These are phyloP conservation scores for Calyptomena viridis DNA, from an alignment of 2,113 vertebrate species.

Conservation along the genomic window DNA sequence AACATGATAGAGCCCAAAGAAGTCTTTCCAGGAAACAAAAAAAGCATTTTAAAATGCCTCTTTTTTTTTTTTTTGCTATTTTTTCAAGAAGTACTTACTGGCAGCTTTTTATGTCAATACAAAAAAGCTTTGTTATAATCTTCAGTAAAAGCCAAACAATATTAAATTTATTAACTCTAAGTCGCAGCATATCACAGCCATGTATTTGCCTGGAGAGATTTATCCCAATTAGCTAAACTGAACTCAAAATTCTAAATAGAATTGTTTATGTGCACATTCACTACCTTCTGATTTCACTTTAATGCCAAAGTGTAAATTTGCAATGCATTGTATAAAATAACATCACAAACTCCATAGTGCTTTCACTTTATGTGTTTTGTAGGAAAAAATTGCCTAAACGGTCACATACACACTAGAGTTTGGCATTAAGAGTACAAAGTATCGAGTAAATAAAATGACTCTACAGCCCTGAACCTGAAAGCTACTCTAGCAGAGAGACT, in stretches of 20 bases:
- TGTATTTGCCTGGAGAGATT: background rate
- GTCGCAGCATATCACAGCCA: constrained; percentile 11
- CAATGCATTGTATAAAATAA: background rate
- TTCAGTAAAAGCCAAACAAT: constrained; percentile 7
- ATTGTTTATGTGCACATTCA: background rate
- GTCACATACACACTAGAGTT: background rate
- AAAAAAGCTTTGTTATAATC: background rate
- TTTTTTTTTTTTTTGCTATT: background rate
- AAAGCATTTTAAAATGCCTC: background rate
- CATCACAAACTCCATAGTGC: background rate
- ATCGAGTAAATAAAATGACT: background rate
- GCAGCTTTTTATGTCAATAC: background rate
- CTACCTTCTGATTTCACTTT: background rate
- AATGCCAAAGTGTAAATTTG: background rate
- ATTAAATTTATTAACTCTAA: constrained; percentile 10
- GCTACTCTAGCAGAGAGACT: background rate
- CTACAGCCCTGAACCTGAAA: background rate
- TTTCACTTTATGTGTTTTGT: background rate
- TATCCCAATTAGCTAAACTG: background rate
- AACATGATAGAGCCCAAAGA: background rate
- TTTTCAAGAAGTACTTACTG: background rate
- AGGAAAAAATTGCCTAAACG: constrained; percentile 5
- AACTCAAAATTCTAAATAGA: background rate
- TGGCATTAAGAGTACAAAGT: constrained; percentile 1
- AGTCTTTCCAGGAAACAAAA: background rate